A percentile compares a stretch with the other conserved stretches of the same genome.
phyloP scores from a whole-genome alignment of 2,113 vertebrate genomes.

The Podiceps cristatus region DNA sequence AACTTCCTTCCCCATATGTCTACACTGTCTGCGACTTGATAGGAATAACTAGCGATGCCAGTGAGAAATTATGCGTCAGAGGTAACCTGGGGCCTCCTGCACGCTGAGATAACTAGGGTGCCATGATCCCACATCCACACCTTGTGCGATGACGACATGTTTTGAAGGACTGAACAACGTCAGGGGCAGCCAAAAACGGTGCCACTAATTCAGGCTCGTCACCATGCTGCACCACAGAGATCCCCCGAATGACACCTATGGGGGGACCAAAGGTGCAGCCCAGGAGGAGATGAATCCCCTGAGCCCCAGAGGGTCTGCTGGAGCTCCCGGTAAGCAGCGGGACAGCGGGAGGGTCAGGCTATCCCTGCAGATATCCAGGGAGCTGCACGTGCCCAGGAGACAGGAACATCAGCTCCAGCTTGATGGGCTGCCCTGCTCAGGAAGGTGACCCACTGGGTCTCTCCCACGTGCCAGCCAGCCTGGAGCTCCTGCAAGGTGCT shows the following conservation, averaged over 20 bases:
- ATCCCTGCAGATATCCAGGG: background rate
- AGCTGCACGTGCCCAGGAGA: background rate
- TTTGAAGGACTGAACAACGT: background rate
- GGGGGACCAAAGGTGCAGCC: background rate
- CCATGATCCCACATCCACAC: constrained; percentile 31
- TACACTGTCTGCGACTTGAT: background rate
- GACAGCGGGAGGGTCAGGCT: background rate
- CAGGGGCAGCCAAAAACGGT: background rate
- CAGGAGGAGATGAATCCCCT: background rate
- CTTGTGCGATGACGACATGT: background rate
- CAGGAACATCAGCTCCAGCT: background rate
- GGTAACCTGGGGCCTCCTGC: constrained; percentile 50
- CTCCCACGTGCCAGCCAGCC: background rate
- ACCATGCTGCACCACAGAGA: background rate
- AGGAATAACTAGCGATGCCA: constrained; percentile 35
- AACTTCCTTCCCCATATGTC: constrained; percentile 52
- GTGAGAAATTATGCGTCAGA: constrained; percentile 1
- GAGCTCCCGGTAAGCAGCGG: background rate
- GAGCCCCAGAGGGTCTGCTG: background rate
- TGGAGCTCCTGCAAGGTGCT: background rate
- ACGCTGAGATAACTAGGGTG: background rate
- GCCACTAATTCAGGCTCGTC: background rate
- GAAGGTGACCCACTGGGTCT: background rate
- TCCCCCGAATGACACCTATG: background rate
- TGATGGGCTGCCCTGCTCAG: background rate